Evolutionary conservation across 2,888 invertebrate species (phyloP), one percentile per base, ranked within the genome.

Genomic region (Atrina japonica): DNA sequence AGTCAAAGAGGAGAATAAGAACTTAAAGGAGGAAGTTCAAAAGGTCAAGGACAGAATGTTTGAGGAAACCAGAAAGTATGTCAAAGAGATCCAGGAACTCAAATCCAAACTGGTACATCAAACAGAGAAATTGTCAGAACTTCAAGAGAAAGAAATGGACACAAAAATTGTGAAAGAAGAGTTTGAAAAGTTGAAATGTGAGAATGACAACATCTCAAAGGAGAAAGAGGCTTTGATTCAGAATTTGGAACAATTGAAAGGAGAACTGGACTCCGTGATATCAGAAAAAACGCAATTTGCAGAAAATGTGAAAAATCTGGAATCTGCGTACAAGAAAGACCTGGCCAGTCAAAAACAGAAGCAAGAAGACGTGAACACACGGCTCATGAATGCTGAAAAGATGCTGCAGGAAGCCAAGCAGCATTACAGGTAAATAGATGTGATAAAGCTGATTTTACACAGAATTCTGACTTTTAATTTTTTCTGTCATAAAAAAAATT

Each of bases 251-350:
- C 61, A 55, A 55, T 29, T 69, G 55, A 25, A 61, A 14, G 49
- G 9, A 1, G 63, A 69, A 30, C 73, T 78, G 70, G 73, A 77
- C 21, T 35, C 50, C 7, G 56, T 73, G n/a, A 59, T 55, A 25
- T 58, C 66, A 0, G 81, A 80, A 52, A 79, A 77, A 40, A 52
- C 69, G 14, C 60, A 30, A 23, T 63, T 77, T 6, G 65, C 75
- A 0, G 76, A 77, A 21, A 75, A 78, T 30, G 71, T 79, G 7
- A 68, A 73, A 52, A 74, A 65, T 21, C 66, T 80, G 11, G 81
- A 84, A 64, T 60, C 66, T 9, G 77, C 83, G 5, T 83, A 83
- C 49, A 75, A 76, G 25, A 65, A 76, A n/a, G 78, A 81, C 52
- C 43, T 82, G 21, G 68, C 69, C 9, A 45, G 61, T 21, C 79